These are phyloP conservation scores for Linnaemya tessellans DNA, from an alignment of 2,888 invertebrate species.

Conservation along the genomic window DNA sequence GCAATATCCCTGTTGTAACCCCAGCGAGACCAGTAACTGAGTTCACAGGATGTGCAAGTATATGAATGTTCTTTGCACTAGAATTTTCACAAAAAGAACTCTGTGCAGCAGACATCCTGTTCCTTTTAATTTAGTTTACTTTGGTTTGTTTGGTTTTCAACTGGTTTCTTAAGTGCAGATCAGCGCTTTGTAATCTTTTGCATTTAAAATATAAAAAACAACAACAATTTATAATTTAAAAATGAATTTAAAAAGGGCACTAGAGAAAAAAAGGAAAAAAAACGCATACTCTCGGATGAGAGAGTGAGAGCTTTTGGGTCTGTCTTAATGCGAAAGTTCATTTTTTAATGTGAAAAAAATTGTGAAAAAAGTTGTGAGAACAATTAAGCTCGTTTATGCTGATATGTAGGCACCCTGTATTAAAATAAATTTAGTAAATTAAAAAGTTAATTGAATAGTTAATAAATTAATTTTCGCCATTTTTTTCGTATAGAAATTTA, in stretches of 20 bases:
- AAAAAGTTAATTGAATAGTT: too few relatives aligned
- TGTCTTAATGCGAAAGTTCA: constrained; percentile 48
- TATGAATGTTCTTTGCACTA: constrained; percentile 19
- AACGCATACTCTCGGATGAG: neutral
- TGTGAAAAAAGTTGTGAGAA: neutral
- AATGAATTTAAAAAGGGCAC: constrained; percentile 55
- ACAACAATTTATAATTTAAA: constrained; percentile 44
- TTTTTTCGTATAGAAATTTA: too few relatives aligned
- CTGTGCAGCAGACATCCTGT: constrained; percentile 33
- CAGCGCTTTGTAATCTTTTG: constrained; percentile 62
- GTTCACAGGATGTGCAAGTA: neutral
- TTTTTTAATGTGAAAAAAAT: constrained; percentile 1
- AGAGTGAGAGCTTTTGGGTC: neutral
- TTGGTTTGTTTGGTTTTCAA: constrained; percentile 6
- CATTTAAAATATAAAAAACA: constrained; percentile 36
- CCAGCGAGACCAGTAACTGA: neutral
- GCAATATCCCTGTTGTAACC: constrained; percentile 13
- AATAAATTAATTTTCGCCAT: too few relatives aligned
- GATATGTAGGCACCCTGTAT: neutral
- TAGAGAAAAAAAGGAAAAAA: constrained; percentile 11
- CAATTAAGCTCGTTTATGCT: neutral
- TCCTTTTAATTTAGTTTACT: constrained; percentile 37
- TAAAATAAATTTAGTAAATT: neutral
- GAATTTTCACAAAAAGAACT: constrained; percentile 14
- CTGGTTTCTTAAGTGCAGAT: constrained; percentile 49